Evolutionary conservation across 2,888 invertebrate genomes (phyloP).

Genomic region (Panzeria rudis): DNA sequence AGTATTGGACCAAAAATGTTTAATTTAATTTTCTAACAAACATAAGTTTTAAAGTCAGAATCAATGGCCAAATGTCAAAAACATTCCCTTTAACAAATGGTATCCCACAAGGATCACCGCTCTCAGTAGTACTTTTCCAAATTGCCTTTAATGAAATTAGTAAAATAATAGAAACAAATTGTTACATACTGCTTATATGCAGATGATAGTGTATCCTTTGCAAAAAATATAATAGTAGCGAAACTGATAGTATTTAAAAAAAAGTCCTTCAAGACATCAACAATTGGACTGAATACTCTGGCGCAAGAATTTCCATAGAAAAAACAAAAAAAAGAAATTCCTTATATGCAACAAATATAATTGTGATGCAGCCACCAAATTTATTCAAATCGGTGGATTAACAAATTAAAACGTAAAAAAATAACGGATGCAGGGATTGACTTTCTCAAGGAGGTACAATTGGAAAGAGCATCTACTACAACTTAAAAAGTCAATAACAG

Average conservation of each 20-base stretch:
- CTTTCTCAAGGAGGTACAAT: background rate
- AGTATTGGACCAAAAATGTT: slow-evolving; percentile 34
- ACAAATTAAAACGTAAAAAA: background rate
- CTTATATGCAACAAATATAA: no score
- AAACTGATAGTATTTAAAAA: background rate
- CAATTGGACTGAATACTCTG: no score
- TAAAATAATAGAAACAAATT: slow-evolving; percentile 36
- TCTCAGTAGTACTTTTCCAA: slow-evolving; percentile 7
- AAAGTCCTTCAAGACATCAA: background rate
- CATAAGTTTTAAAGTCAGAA: slow-evolving; percentile 30
- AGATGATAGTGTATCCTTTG: slow-evolving; percentile 66
- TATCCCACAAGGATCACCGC: slow-evolving; percentile 57
- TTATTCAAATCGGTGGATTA: background rate
- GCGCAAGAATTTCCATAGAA: no score
- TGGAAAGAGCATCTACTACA: slow-evolving; percentile 18
- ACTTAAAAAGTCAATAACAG: background rate
- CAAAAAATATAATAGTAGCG: slow-evolving; percentile 9
- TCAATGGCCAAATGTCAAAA: no score
- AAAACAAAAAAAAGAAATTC: no score
- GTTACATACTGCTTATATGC: slow-evolving; percentile 66
- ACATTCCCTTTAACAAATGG: no score
- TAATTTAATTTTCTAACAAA: slow-evolving; percentile 23
- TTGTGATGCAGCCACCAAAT: background rate
- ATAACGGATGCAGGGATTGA: slow-evolving; percentile 8
- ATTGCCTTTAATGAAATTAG: slow-evolving; percentile 46